These are phyloP conservation scores for Grapholita molesta DNA, from an alignment of 1,140 invertebrate species.

Conservation along the genomic window DNA sequence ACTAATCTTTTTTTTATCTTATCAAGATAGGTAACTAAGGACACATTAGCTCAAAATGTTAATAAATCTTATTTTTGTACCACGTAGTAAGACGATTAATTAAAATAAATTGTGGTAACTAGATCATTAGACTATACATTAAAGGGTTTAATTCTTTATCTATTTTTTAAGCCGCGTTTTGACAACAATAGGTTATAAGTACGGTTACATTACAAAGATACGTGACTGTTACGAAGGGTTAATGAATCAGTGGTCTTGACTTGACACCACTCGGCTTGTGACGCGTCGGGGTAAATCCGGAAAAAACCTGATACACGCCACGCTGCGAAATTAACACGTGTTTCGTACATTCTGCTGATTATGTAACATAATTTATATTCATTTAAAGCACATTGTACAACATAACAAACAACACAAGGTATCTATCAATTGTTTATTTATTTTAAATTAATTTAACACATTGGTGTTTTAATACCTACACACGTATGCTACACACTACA, in stretches of 20 bases:
- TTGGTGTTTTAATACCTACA: too few species aligned
- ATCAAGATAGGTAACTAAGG: neutral
- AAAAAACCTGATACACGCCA: neutral
- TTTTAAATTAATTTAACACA: neutral
- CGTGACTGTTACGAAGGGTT: too few species aligned
- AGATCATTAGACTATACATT: too few species aligned
- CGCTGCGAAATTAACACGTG: neutral
- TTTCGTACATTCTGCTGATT: neutral
- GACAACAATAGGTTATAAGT: too few species aligned
- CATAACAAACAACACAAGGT: too few species aligned
- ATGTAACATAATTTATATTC: neutral
- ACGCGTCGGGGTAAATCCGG: neutral
- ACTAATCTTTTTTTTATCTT: neutral
- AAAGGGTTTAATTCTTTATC: too few species aligned
- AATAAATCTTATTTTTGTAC: too few species aligned
- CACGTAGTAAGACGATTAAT: too few species aligned
- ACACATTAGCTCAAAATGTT: too few species aligned
- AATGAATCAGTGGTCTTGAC: conserved; percentile 11
- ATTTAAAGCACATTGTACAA: neutral
- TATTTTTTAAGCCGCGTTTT: too few species aligned
- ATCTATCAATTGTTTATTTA: neutral
- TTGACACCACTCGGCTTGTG: neutral
- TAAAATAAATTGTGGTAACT: too few species aligned
- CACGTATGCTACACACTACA: neutral
- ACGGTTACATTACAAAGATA: too few species aligned